phyloP scores from a whole-genome alignment of 2,797 vertebrate species.

The Danio albolineatus region DNA sequence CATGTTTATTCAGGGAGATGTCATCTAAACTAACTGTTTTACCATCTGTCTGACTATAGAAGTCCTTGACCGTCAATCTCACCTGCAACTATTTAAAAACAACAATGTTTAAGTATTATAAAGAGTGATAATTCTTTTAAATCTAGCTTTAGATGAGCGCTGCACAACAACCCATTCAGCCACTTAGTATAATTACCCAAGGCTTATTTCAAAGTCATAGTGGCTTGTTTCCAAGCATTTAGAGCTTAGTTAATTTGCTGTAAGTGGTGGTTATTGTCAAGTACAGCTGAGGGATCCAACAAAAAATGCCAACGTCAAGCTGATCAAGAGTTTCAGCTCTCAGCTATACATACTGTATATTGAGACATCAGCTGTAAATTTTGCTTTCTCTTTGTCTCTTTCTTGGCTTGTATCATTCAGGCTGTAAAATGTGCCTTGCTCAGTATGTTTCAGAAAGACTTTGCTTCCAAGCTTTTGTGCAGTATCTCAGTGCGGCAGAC shows the following conservation, averaged over 20 bases:
- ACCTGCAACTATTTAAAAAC: background rate
- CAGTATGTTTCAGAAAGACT: slow-evolving; percentile 5
- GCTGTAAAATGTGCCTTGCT: background rate
- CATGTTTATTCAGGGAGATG: slow-evolving; percentile 76
- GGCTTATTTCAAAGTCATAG: background rate
- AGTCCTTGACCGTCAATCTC: slow-evolving; percentile 9
- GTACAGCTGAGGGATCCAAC: background rate
- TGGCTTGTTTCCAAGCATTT: slow-evolving; percentile 6
- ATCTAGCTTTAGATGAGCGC: slow-evolving; percentile 1
- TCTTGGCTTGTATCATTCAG: background rate
- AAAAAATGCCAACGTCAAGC: slow-evolving; percentile 3
- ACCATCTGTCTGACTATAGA: slow-evolving; percentile 20
- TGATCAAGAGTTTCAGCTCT: slow-evolving; percentile 7
- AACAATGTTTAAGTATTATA: background rate
- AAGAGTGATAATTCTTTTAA: background rate
- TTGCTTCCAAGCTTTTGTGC: slow-evolving; percentile 14
- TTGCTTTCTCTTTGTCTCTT: slow-evolving; percentile 1
- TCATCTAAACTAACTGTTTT: slow-evolving; percentile 63
- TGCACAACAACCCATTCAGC: background rate
- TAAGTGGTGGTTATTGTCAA: slow-evolving; percentile 4
- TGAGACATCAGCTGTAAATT: background rate
- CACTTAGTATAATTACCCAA: slow-evolving; percentile 7
- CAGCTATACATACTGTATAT: background rate
- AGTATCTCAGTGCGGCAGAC: background rate
- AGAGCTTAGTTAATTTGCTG: slow-evolving; percentile 2